phyloP scores from a whole-genome alignment of 2,797 vertebrate genomes.

The Oceanodroma leucorhoa region DNA sequence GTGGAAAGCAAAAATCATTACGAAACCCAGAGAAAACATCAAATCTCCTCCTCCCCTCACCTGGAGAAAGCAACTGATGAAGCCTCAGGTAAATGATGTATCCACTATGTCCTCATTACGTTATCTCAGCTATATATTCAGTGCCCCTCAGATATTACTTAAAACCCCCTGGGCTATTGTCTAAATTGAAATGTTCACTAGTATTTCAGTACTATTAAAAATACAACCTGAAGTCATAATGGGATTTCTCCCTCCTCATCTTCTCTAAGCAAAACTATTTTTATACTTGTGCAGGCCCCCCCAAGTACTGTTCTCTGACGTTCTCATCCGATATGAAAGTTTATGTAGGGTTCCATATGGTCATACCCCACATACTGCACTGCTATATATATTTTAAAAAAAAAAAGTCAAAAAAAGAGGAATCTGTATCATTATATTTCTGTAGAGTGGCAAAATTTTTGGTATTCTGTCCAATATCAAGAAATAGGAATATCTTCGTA shows the following conservation, averaged over 20 bases:
- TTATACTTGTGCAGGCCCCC: neutral
- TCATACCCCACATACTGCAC: neutral
- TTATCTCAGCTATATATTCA: neutral
- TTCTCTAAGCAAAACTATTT: neutral
- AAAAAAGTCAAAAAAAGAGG: neutral
- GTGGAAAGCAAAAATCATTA: neutral
- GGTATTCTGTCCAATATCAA: neutral
- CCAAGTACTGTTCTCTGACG: neutral
- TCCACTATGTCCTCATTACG: neutral
- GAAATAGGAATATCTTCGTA: neutral
- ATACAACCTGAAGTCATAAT: neutral
- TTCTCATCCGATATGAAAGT: neutral
- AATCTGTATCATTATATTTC: neutral
- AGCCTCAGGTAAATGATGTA: neutral
- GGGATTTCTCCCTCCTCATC: neutral
- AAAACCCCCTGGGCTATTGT: neutral
- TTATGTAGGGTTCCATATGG: neutral
- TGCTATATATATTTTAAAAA: neutral
- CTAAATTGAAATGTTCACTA: constrained; percentile 37
- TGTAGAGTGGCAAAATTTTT: neutral
- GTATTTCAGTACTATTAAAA: constrained; percentile 29
- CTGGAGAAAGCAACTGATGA: neutral
- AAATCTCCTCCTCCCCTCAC: neutral
- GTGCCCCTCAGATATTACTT: neutral
- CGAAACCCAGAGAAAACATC: neutral